Evolutionary conservation across 35 echinoderm and acorn worm species (phyloP).

Genomic region (Amphiura filiformis): DNA sequence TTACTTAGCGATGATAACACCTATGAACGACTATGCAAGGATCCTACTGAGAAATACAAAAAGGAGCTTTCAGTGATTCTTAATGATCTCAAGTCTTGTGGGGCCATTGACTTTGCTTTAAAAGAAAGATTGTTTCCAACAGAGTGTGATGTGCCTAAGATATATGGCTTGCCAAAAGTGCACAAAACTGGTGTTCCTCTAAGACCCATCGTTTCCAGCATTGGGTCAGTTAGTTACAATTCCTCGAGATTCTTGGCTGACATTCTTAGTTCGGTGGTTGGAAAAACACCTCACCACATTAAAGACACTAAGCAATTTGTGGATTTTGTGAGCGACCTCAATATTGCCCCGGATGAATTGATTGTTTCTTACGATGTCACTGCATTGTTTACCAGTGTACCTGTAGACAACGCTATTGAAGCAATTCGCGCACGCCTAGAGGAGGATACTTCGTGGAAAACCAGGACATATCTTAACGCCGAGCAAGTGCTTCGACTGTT

Average conservation of each 20-base stretch:
- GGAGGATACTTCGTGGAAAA: background rate
- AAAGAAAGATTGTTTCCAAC: conserved; percentile 7
- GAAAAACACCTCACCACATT: conserved; percentile 1
- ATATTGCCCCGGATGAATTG: background rate
- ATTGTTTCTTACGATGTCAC: conserved; percentile 5
- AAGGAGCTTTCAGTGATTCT: background rate
- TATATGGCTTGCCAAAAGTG: conserved; percentile 20
- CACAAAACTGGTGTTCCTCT: conserved; percentile 29
- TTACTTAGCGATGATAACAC: conserved; percentile 1
- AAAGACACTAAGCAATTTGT: conserved; percentile 17
- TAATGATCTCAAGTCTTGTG: background rate
- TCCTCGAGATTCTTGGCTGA: conserved; percentile 5
- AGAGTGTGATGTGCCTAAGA: conserved; percentile 3
- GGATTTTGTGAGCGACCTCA: background rate
- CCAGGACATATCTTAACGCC: background rate
- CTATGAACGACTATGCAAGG: conserved; percentile 8
- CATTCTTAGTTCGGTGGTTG: conserved; percentile 16
- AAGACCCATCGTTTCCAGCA: conserved; percentile 26
- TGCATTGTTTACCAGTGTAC: background rate
- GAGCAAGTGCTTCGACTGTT: background rate
- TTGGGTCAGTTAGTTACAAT: conserved; percentile 14
- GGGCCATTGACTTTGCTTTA: background rate
- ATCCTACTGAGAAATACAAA: conserved; percentile 20
- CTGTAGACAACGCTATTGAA: background rate
- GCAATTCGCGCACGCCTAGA: background rate